phyloP scores from a whole-genome alignment of 2,797 vertebrate species.

The Anabacerthia variegaticeps region DNA sequence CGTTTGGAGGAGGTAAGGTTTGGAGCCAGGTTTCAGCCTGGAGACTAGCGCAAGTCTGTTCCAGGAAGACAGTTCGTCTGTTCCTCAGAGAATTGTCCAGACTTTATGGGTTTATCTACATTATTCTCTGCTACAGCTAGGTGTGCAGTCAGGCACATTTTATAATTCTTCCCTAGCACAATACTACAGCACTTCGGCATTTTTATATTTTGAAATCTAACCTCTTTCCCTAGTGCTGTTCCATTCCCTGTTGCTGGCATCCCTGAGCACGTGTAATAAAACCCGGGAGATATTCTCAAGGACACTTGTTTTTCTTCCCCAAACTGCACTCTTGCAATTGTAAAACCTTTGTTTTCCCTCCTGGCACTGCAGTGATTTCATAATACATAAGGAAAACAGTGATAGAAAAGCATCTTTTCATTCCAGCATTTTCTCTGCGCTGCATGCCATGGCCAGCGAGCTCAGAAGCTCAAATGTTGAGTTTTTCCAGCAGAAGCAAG shows the following conservation, averaged over 20 bases:
- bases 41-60: not conserved
- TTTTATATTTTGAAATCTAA: not conserved
- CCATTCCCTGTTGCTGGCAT: constrained; percentile 10
- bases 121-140: constrained; percentile 23
- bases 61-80: not conserved
- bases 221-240: not conserved
- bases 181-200: not conserved
- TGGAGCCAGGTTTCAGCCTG: not conserved
- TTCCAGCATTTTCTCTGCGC: constrained; percentile 21
- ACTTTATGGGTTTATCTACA: not conserved
- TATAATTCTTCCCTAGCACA: not conserved
- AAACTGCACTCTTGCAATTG: not conserved
- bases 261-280: not conserved
- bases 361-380: not conserved
- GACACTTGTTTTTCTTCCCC: constrained; percentile 8
- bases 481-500: constrained; percentile 6
- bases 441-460: fast-evolving
- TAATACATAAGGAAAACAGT: not conserved
- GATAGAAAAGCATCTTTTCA: not conserved
- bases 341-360: constrained; percentile 40
- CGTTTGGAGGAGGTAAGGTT: not conserved
- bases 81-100: not conserved
- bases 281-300: constrained; percentile 47
- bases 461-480: not conserved
- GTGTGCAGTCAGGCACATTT: constrained; percentile 19